Evolutionary conservation across 2,113 vertebrate species (phyloP), one percentile per base, ranked within the genome.

Genomic region (Perca flavescens): DNA sequence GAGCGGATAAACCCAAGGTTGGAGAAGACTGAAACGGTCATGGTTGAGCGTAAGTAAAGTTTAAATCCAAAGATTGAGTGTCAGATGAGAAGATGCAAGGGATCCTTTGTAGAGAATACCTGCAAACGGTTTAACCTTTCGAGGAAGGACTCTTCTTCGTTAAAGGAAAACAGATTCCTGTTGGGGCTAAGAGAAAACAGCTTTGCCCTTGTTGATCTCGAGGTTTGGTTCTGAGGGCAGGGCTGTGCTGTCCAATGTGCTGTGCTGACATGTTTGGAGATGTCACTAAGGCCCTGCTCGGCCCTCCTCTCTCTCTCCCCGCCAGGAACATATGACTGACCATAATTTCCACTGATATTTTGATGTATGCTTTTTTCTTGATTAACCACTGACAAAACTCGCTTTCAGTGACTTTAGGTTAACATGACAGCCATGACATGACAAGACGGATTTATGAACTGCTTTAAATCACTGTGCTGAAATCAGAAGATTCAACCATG

Each of bases 251-350:
- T 95, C 95, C 94, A 94, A 92, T 93, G 90, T 88, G 90, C 80
- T 83, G 87, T 90, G 91, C 91, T 95, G 93, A 94, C 94, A 95
- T 90, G 91, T 95, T 92, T 94, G 89, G 93, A 95, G 93, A 94
- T 94, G 93, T 95, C 90, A 91, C 87, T 56, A 82, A 88, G 85
- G 91, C 83, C 88, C 69, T 81, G 87, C 74, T 88, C 68, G 69
- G 94, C 89, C 89, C 91, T 86, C 86, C 95, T 95, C 92, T 88
- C 87, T 92, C 93, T 92, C 89, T 79, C 88, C 77, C 76, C 66
- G 46, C 62, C 65, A 78, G 82, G 79, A 79, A 77, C 56, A 63
- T 72, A 77, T 78, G 69, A 82, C 80, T 72, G 66, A 77, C 66
- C 85, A 68, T 78, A 21, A 86, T 89, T 68, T 80, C 87, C 71